Evolutionary conservation across 2,113 vertebrate genomes (phyloP).

Genomic region (Dipodomys ordii): DNA sequence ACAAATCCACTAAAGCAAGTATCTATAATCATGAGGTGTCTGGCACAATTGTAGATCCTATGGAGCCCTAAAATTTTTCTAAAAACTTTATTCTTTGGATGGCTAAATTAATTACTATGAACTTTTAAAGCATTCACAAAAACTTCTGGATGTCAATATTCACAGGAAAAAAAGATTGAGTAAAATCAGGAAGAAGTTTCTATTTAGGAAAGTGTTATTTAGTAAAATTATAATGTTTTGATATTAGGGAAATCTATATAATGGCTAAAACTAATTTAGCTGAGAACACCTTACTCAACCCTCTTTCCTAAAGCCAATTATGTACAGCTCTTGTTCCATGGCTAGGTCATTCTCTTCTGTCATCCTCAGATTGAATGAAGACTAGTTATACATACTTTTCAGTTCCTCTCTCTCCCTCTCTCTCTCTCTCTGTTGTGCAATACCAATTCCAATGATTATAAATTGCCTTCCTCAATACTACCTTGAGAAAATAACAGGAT

Average conservation of each 20-base stretch:
- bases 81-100: not conserved
- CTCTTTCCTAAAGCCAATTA: not conserved
- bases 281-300: not conserved
- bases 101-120: not conserved
- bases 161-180: not conserved
- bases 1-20: too few relatives aligned
- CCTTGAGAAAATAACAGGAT: not conserved
- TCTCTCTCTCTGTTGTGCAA: not conserved
- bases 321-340: not conserved
- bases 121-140: not conserved
- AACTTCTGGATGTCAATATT: conserved; percentile 11
- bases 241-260: conserved; percentile 15
- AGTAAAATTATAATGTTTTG: conserved; percentile 18
- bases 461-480: not conserved
- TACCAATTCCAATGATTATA: not conserved
- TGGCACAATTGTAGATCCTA: not conserved
- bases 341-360: not conserved
- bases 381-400: not conserved
- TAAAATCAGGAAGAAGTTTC: not conserved
- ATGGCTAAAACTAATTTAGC: not conserved
- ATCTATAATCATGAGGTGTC: too few relatives aligned
- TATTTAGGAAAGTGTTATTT: conserved; percentile 6
- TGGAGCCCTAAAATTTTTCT: not conserved
- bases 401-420: not conserved
- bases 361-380: not conserved